These are phyloP conservation scores for Haliclystus octoradiatus DNA, from an alignment of 30 jellyfish, hydroid and myxozoan species.

Conservation along the genomic window DNA sequence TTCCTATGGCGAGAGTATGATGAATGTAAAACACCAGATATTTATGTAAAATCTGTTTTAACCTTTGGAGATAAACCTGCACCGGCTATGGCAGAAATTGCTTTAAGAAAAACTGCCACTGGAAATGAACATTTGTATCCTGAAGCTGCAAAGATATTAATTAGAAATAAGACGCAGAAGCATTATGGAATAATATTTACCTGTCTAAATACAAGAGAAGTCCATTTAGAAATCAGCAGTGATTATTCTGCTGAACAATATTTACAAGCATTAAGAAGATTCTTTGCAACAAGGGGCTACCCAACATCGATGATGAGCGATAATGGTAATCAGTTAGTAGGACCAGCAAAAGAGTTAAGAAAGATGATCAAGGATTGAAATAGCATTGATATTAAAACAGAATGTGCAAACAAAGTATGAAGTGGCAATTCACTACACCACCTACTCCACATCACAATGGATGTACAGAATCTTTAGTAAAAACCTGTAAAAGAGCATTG, in stretches of 20 bases:
- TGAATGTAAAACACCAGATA: not conserved
- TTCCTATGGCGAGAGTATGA: conserved; percentile 29
- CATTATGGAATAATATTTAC: too few relatives aligned
- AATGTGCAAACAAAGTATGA: too few relatives aligned
- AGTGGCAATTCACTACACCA: too few relatives aligned
- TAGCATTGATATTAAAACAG: too few relatives aligned
- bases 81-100: conserved; percentile 35
- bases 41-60: conserved; percentile 23
- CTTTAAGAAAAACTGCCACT: conserved; percentile 26
- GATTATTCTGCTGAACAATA: conserved; percentile 4
- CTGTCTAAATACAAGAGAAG: not conserved
- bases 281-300: conserved; percentile 46
- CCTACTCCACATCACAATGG: conserved; percentile 68
- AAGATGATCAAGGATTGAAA: too few relatives aligned
- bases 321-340: conserved; percentile 50
- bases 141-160: conserved; percentile 33
- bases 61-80: conserved; percentile 56
- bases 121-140: too few relatives aligned
- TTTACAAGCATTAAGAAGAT: conserved; percentile 23
- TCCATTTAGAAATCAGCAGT: too few relatives aligned
- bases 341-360: too few relatives aligned
- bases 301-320: conserved; percentile 48
- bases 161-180: conserved; percentile 10
- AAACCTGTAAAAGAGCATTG: conserved; percentile 27
- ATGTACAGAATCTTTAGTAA: too few relatives aligned